A percentile compares a stretch with the other conserved stretches of the same genome.
Evolutionary conservation across 1,140 invertebrate species (phyloP).

Genomic region (Calycopis cecrops): DNA sequence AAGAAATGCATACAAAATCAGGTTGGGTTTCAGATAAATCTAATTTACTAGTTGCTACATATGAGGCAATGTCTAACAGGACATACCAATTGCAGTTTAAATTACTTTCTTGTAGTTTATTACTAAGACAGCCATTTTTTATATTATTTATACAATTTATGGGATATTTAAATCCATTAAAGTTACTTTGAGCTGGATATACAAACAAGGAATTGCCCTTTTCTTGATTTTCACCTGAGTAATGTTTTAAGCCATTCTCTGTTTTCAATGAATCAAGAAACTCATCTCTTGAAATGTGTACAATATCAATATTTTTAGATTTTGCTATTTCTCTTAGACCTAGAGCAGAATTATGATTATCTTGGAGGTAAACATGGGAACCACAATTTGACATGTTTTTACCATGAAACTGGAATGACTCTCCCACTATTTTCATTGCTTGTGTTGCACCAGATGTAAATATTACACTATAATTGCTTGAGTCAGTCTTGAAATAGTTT

Average conservation of each 20-base stretch:
- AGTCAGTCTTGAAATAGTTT: slow-evolving; percentile 87
- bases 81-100: slow-evolving; percentile 82
- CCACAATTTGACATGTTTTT: slow-evolving; percentile 58
- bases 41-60: slow-evolving; percentile 85
- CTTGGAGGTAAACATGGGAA: slow-evolving; percentile 87
- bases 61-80: slow-evolving; percentile 91
- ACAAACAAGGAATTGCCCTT: slow-evolving; percentile 81
- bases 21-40: slow-evolving; percentile 84
- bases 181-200: slow-evolving; percentile 96
- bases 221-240: slow-evolving; percentile 25
- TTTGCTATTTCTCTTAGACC: slow-evolving; percentile 87
- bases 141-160: slow-evolving; percentile 82
- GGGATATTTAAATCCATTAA: slow-evolving; percentile 93
- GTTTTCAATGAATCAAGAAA: slow-evolving; percentile 65
- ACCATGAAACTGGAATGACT: slow-evolving; percentile 83
- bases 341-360: slow-evolving; percentile 96
- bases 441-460: slow-evolving; percentile 94
- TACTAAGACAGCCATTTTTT: slow-evolving; percentile 78
- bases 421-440: slow-evolving; percentile 88
- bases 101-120: slow-evolving; percentile 42
- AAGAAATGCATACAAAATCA: slow-evolving; percentile 94
- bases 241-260: slow-evolving; percentile 23
- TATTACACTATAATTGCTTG: slow-evolving; percentile 89
- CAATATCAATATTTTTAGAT: slow-evolving; percentile 70
- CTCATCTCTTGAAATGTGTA: slow-evolving; percentile 73